Base-by-base conservation (phyloP, 2,888 invertebrate species). In the Ochropacha duplaris region DNA sequence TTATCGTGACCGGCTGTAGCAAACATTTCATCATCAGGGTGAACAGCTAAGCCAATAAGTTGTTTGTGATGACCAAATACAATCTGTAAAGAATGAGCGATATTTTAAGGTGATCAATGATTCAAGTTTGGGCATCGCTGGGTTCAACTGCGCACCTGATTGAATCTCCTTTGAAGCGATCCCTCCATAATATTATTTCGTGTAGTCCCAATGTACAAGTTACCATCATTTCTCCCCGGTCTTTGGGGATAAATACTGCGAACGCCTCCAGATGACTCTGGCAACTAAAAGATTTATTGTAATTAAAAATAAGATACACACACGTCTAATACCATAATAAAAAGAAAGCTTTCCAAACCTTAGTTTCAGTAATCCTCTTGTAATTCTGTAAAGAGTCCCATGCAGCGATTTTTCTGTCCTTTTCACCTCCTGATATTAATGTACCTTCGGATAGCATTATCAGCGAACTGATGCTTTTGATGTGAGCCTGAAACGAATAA, bases 321-420 rank as follows among this genome's bases (percentile, higher is more conserved):
- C n/a, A n/a, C n/a, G 57, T 9, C 26, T 55, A 52, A 59, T 31
- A 56, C 26, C 16, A 19, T 54, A 39, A 34, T 50, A 36, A 31
- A 2, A 28, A 36, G n/a, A 0, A 54, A 14, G 12, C 31, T 12
- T 49, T 49, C 9, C 56, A 56, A 68, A 97, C 97, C 94, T 97
- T 98, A 0, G 97, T 96, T 76, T 97, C 97, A 0, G 97, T 97
- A 70, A 98, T 97, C 78, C 96, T 95, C 84, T 97, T 97, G 83
- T 98, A 98, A 81, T 97, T 97, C 81, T 97, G 97, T 61, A 97
- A 86, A 0, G 97, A 96, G 80, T 98, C 98, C 98, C 98, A 98
- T 0, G 98, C 98, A 0, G 97, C 97, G 67, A 98, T 96, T 88
- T 97, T 96, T 34, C 97, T 93, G 80, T 98, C 98, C 74, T 97